Evolutionary conservation across 2,113 vertebrate genomes (phyloP), one percentile per base, ranked within the genome.

Genomic region (western clawed frog (Xenopus tropicalis)): DNA sequence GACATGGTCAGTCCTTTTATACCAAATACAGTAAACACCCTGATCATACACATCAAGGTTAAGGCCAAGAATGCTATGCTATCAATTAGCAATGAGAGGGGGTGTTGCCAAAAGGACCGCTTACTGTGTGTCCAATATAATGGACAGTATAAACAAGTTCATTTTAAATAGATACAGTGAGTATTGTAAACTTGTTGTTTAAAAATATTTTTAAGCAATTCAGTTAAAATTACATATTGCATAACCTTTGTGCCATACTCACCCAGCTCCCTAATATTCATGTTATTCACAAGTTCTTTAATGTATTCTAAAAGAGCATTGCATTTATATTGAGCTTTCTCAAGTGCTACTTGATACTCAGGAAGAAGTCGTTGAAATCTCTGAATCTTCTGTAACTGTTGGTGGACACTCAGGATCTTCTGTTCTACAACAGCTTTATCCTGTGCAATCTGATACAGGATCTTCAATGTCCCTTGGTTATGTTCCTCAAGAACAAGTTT

Each of bases 371-470:
- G 25, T 37, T 46, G 72, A 7, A 70, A 56, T 12, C 65, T 78
- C 19, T 54, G 68, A 14, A 78, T 78, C 42, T 70, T 74, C 12
- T 64, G 23, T 37, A 74, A 59, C 71, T 78, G 71, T n/a, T 24
- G 66, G 48, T 68, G 42, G 21, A 74, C 48, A 63, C 22, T 52
- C 24, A 65, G 66, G 10, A 78, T 71, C 66, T 74, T 72, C 20
- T 74, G 71, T 69, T 78, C 77, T 12, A 71, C 61, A 54, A 78
- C 66, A 54, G 71, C 77, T 52, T 74, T 78, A 54, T 78, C 71
- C 43, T 74, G 71, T 9, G 66, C 77, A 59, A 78, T 78, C 61
- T 78, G 77, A 22, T 59, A 17, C 21, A 78, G 51, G 20, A 78
- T 78, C 66, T 74, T 72, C 42, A 58, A 3, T 37, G 71, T 67